phyloP scores from a whole-genome alignment of 2,888 invertebrate species.

The Phania funesta region DNA sequence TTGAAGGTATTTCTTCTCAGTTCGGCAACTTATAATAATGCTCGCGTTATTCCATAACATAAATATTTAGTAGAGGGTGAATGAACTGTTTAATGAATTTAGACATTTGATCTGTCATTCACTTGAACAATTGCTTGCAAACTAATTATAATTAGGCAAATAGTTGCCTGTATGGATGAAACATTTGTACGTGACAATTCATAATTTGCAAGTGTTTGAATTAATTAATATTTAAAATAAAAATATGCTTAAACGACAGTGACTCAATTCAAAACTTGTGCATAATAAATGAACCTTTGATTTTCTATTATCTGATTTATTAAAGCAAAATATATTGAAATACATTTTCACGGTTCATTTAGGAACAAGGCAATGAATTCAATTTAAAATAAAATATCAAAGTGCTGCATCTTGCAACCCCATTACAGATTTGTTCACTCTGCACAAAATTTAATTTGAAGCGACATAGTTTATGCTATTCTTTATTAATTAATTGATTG shows the following conservation, averaged over 20 bases:
- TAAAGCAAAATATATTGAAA: no score
- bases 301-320: neutral
- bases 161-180: constrained; percentile 20
- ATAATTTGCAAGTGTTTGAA: neutral
- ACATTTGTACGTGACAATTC: constrained; percentile 54
- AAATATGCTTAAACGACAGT: neutral
- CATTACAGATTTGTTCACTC: no score
- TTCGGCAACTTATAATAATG: constrained; percentile 9
- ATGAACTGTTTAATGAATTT: constrained; percentile 33
- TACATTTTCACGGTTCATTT: no score
- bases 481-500: no score
- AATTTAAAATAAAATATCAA: no score
- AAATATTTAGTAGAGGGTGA: constrained; percentile 22
- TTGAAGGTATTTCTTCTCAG: no score
- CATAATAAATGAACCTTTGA: neutral
- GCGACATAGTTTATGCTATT: no score
- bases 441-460: no score
- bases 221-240: neutral
- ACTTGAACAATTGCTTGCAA: neutral
- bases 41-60: neutral
- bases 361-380: no score
- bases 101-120: constrained; percentile 19
- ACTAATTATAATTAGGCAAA: neutral
- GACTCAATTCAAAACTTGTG: neutral
- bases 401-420: no score